A percentile compares a stretch with the other conserved stretches of the same genome.
These are phyloP conservation scores for Ophthalmolycus amberensis DNA, from an alignment of 2,113 vertebrate genomes.

Conservation along the genomic window DNA sequence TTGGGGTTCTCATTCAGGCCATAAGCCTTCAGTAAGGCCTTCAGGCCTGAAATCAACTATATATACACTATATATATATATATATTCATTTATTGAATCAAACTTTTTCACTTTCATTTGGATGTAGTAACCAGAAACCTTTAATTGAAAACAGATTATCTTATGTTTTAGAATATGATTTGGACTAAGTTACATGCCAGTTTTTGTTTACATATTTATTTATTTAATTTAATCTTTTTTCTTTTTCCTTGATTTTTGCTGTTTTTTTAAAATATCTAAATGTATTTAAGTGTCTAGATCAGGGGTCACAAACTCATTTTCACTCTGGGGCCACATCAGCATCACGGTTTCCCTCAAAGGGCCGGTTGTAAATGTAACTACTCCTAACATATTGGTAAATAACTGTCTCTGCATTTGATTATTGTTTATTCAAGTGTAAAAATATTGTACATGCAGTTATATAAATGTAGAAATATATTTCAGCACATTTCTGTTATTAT, in stretches of 20 bases:
- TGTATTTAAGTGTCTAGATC: background rate
- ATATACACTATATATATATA: background rate
- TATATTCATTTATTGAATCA: background rate
- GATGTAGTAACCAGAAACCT: conserved; percentile 5
- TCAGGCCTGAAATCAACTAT: background rate
- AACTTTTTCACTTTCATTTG: background rate
- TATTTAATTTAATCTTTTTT: too few species aligned
- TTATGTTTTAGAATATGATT: background rate
- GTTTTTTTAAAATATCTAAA: background rate
- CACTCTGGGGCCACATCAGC: too few species aligned
- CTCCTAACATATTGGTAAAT: too few species aligned
- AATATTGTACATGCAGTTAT: too few species aligned
- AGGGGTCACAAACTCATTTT: too few species aligned
- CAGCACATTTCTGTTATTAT: too few species aligned
- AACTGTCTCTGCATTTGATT: too few species aligned
- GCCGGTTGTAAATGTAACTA: too few species aligned
- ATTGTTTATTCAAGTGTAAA: too few species aligned
- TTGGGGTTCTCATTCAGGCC: background rate
- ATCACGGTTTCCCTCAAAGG: too few species aligned
- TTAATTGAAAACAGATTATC: conserved; percentile 6
- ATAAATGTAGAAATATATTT: too few species aligned
- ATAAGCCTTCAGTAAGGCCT: background rate
- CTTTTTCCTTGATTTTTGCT: background rate
- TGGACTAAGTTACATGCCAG: background rate
- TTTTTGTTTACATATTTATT: too few species aligned